Evolutionary conservation across 2,888 invertebrate species (phyloP).

Genomic region (Phasia obesa): DNA sequence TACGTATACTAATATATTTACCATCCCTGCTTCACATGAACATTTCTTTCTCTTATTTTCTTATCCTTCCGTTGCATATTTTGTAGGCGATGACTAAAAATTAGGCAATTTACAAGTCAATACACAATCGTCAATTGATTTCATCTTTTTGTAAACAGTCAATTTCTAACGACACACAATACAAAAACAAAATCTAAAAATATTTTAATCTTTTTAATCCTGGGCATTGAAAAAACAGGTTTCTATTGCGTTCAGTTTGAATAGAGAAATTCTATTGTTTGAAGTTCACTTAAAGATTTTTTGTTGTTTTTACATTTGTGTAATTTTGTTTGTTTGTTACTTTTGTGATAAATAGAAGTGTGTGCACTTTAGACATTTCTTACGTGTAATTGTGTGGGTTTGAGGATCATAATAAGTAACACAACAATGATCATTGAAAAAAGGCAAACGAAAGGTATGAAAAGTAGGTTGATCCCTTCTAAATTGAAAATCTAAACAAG

Average conservation of each 20-base stretch:
- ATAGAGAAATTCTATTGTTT: constrained; percentile 22
- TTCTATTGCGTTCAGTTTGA: constrained; percentile 15
- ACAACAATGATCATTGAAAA: constrained; percentile 43
- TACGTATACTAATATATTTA: not conserved
- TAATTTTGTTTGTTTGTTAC: constrained; percentile 30
- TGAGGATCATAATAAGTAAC: constrained; percentile 52
- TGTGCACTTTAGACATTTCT: constrained; percentile 29
- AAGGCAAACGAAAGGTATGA: constrained; percentile 71
- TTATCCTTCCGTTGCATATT: not conserved
- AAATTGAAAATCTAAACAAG: constrained; percentile 50
- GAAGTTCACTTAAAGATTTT: constrained; percentile 44
- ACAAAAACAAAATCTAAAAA: constrained; percentile 17
- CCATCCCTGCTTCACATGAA: not conserved
- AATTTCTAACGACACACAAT: constrained; percentile 9
- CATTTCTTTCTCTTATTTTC: not conserved
- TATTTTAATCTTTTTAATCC: constrained; percentile 23
- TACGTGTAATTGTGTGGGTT: constrained; percentile 46
- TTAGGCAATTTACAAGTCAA: constrained; percentile 77
- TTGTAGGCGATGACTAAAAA: constrained; percentile 72
- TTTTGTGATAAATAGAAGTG: constrained; percentile 37
- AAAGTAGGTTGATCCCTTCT: constrained; percentile 76
- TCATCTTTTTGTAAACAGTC: constrained; percentile 4
- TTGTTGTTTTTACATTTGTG: constrained; percentile 21
- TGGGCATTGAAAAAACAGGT: constrained; percentile 48
- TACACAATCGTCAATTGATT: no score